phyloP scores from a whole-genome alignment of 2,113 vertebrate genomes.

The Martes martes region DNA sequence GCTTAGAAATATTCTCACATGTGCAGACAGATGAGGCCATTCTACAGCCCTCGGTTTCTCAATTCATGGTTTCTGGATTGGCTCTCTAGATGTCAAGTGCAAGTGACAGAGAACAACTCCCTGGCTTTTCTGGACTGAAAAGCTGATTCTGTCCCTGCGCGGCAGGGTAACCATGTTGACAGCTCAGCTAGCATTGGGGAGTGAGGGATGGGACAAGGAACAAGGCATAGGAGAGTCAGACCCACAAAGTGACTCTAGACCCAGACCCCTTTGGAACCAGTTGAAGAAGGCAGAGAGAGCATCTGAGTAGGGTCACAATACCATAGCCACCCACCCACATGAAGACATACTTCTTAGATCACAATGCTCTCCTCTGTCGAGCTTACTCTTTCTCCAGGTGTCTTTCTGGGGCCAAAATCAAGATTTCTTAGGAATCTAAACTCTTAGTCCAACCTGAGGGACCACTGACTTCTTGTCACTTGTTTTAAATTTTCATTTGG shows the following conservation, averaged over 20 bases:
- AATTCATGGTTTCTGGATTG: neutral
- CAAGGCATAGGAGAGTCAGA: neutral
- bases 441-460: neutral
- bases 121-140: neutral
- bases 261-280: neutral
- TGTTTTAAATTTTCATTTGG: constrained; percentile 9
- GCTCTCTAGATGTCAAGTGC: neutral
- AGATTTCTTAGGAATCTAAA: neutral
- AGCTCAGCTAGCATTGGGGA: neutral
- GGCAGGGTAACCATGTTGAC: neutral
- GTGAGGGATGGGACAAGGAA: neutral
- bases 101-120: neutral
- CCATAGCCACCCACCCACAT: neutral
- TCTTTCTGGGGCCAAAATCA: neutral
- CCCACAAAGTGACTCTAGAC: neutral
- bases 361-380: neutral
- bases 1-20: neutral
- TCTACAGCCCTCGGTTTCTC: neutral
- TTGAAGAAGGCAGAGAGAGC: neutral
- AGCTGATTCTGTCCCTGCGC: neutral
- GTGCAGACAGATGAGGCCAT: neutral
- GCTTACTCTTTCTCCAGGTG: neutral
- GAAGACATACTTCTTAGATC: neutral
- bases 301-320: neutral
- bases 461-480: neutral